Evolutionary conservation across 2,888 invertebrate genomes (phyloP), one percentile per base, ranked within the genome.

Genomic region (Sicus ferrugineus): DNA sequence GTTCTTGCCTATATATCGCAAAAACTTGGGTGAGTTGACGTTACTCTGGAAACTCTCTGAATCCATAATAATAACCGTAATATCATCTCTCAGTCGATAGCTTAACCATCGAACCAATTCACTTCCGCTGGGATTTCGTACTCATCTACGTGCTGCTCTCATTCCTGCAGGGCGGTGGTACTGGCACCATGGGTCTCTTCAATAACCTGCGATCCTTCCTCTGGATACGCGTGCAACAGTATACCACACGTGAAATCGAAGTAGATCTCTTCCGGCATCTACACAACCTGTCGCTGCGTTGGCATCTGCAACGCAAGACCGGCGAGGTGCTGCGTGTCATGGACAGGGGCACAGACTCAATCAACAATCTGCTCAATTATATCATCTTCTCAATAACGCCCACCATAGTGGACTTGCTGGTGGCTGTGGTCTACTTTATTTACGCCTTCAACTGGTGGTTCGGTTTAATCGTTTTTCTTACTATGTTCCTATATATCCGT

Each of bases 141-240:
- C 84, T 96, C 21, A 89, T 94, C 68, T 98, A 95, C 83, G 95
- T 95, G 28, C 87, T 86, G 1, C 90, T 98, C 77, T 96, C 97
- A 85, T 97, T 98, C 84, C 87, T 98, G 9, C 97, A 97, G 88
- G 98, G 98, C 2, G 96, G 97, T 11, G 97, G 97, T 59, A 93
- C 93, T 0, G 96, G 95, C 1, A 90, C 92, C 1, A 96, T 95
- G 93, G 98, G 98, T 0, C 86, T 98, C 64, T 86, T 98, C 61
- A 97, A 97, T 85, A 98, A 97, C 84, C 79, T 96, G 14, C 89
- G 98, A 52, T 92, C 93, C 0, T 95, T 96, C 81, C 86, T 98
- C 2, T 99, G 98, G 98, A 97, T 98, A 77, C 89, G 90, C 78
- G 93, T 98, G 58, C 96, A 97, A 78, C 98, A 99, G 84, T 98